phyloP scores from a whole-genome alignment of 2,888 invertebrate genomes.

The Margaritifera margaritifera region DNA sequence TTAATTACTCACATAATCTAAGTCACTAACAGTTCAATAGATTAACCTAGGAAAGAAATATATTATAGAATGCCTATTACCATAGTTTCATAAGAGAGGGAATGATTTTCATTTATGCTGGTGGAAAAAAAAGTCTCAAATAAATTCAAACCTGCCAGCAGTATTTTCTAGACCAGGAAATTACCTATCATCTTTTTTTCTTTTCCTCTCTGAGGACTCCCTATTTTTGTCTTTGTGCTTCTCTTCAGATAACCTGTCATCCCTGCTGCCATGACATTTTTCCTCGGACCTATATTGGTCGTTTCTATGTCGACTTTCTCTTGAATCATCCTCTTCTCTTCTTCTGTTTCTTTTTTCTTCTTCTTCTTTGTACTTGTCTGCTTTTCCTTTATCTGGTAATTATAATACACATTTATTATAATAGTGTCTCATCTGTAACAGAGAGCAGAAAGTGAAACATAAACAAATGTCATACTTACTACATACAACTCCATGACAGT shows the following conservation, averaged over 20 bases:
- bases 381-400: conserved; percentile 51
- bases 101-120: too few species aligned
- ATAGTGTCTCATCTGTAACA: background rate
- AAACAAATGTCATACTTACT: background rate
- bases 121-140: too few species aligned
- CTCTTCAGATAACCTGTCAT: conserved; percentile 13
- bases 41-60: too few species aligned
- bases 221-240: conserved; percentile 25
- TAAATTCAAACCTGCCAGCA: too few species aligned
- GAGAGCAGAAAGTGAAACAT: background rate
- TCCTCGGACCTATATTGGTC: conserved; percentile 10
- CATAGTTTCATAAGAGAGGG: too few species aligned
- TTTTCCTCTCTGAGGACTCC: conserved; percentile 23
- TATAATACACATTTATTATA: background rate
- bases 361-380: conserved; percentile 48
- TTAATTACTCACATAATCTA: too few species aligned
- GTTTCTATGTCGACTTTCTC: conserved; percentile 10
- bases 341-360: conserved; percentile 29
- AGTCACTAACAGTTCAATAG: too few species aligned
- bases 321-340: conserved; percentile 7
- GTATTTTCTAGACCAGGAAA: too few species aligned
- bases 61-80: too few species aligned
- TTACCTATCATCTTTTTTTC: conserved; percentile 25
- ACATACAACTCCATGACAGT: background rate
- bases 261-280: background rate